These are phyloP conservation scores for Brenthis ino DNA, from an alignment of 2,888 invertebrate species.

Conservation along the genomic window DNA sequence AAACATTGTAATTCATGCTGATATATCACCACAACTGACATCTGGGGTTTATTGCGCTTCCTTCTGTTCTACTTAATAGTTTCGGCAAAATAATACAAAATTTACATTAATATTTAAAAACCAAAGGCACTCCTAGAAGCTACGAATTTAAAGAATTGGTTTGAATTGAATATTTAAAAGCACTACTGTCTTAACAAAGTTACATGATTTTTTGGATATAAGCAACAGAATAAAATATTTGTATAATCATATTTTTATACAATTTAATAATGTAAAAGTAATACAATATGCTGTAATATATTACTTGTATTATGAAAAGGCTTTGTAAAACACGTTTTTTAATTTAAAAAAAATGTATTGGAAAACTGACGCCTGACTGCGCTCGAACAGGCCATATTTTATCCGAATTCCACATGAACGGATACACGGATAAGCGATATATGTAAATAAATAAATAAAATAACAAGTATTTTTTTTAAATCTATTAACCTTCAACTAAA, in stretches of 20 bases:
- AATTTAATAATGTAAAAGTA: no score
- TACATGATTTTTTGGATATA: no score
- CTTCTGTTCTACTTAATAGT: not conserved
- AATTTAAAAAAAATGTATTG: slow-evolving; percentile 9
- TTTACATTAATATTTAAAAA: no score
- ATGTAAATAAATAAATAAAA: not conserved
- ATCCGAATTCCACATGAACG: slow-evolving; percentile 20
- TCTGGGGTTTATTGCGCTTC: not conserved
- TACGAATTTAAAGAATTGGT: no score
- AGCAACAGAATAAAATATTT: no score
- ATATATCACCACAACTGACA: not conserved
- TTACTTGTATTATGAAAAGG: not conserved
- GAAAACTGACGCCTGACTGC: slow-evolving; percentile 16
- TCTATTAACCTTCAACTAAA: not conserved
- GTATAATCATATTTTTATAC: no score
- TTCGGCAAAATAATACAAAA: no score
- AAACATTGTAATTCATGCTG: slow-evolving; percentile 13
- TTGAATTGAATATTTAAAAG: no score
- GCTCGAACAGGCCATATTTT: slow-evolving; percentile 18
- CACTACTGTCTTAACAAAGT: no score
- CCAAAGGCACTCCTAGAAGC: no score
- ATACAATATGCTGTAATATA: not conserved
- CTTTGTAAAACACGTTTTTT: slow-evolving; percentile 4
- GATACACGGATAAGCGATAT: slow-evolving; percentile 7
- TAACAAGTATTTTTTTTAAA: not conserved